phyloP scores from a whole-genome alignment of 2,888 invertebrate species.

The Beris chalybata region DNA sequence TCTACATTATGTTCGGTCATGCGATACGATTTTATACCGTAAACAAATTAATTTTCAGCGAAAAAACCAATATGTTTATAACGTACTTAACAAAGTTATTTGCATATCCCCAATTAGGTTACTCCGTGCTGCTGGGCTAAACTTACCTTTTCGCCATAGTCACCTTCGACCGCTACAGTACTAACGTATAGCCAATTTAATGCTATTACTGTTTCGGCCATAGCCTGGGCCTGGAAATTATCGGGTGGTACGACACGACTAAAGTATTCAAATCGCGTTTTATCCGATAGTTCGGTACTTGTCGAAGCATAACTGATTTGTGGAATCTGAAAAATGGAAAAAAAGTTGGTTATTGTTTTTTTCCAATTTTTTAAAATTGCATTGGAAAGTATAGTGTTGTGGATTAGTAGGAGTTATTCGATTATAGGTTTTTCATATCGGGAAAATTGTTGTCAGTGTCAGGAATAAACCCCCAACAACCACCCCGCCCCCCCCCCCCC shows the following conservation, averaged over 20 bases:
- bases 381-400: too few species aligned
- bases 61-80: neutral
- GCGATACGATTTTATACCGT: neutral
- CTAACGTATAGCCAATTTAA: slow-evolving; percentile 77
- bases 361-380: too few species aligned
- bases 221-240: slow-evolving; percentile 69
- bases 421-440: too few species aligned
- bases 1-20: too few species aligned
- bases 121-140: too few species aligned
- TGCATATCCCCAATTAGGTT: too few species aligned
- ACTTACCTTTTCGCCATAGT: slow-evolving; percentile 71
- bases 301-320: slow-evolving; percentile 75
- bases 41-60: neutral
- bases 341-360: too few species aligned
- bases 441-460: too few species aligned
- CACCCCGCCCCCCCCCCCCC: too few species aligned
- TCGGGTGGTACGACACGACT: slow-evolving; percentile 73
- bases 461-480: too few species aligned
- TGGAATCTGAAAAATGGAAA: slow-evolving; percentile 60
- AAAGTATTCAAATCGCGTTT: slow-evolving; percentile 70
- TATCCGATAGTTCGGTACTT: slow-evolving; percentile 69
- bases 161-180: slow-evolving; percentile 75
- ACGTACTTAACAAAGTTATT: too few species aligned
- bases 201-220: slow-evolving; percentile 67
- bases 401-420: too few species aligned